phyloP scores from a whole-genome alignment of 2,888 invertebrate species.

The Drosophila ustulata region DNA sequence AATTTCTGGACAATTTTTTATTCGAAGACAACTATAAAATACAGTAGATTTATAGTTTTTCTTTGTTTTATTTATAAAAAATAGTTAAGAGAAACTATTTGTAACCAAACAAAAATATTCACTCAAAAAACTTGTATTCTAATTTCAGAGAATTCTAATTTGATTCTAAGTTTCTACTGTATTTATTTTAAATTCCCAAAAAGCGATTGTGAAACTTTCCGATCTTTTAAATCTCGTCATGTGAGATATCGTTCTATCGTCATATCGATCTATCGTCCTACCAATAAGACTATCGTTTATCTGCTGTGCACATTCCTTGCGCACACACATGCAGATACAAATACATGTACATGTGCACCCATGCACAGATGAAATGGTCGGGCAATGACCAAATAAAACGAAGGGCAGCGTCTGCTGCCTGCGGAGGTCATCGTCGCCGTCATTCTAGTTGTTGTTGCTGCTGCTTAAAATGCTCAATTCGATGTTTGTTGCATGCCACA shows the following conservation, averaged over 20 bases:
- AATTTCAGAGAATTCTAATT: no score
- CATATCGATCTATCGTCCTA: background rate
- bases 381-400: conserved; percentile 44
- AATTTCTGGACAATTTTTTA: no score
- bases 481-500: conserved; percentile 49
- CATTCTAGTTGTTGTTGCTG: conserved; percentile 29
- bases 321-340: background rate
- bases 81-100: no score
- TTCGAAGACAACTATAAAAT: no score
- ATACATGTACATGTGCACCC: background rate
- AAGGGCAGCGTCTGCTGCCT: conserved; percentile 24
- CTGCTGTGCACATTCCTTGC: background rate
- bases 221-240: no score
- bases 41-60: no score
- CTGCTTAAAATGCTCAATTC: conserved; percentile 35
- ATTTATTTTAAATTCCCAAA: no score
- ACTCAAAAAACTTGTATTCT: no score
- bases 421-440: conserved; percentile 50
- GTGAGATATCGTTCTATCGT: background rate
- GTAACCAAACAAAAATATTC: no score
- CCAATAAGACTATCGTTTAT: background rate
- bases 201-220: no score
- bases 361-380: conserved; percentile 36
- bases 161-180: no score
- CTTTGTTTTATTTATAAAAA: no score